Evolutionary conservation across 2,797 vertebrate species (phyloP), one percentile per base, ranked within the genome.

Genomic region (Myripristis murdjan): DNA sequence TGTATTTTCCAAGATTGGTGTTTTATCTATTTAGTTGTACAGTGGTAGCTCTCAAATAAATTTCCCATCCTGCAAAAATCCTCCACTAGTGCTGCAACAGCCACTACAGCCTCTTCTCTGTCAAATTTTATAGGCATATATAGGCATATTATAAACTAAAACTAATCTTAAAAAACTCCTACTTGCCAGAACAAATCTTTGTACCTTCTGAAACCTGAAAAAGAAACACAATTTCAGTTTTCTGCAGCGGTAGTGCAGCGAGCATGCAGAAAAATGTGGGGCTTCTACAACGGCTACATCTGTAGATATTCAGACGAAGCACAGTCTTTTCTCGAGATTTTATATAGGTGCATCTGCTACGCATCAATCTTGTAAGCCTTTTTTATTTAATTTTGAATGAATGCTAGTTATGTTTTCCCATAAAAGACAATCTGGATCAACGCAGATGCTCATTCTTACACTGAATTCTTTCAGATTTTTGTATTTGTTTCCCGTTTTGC

Each of bases 351-450:
- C 64, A 66, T 76, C 24, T 52, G 59, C 83, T 64, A 23, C 3
- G 11, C 18, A 4, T 76, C 51, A 53, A 75, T 61, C 41, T 75
- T n/a, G 12, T 70, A 12, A 60, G 47, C 7, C 22, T 65, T 63
- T 75, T 46, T n/a, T n/a, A n/a, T n/a, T n/a, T n/a, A n/a, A 43
- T 67, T 83, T 81, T 23, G 2, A 35, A 61, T 23, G 18, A 14
- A 66, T 49, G 39, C 20, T 57, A 18, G 39, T 18, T 35, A 35
- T 43, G n/a, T 74, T 81, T 72, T 77, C n/a, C 26, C 69, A 52
- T 71, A 58, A 44, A 65, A 70, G 87, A 89, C 71, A 83, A 77
- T 77, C 84, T 80, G 54, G 41, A 80, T 81, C 24, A n/a, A 49
- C 51, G 31, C 43, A 62, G 58, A 78, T 64, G 43, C 37, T 69